Conservation (phyloP, 2,888 invertebrate species). For the Heliconius cydno region DNA sequence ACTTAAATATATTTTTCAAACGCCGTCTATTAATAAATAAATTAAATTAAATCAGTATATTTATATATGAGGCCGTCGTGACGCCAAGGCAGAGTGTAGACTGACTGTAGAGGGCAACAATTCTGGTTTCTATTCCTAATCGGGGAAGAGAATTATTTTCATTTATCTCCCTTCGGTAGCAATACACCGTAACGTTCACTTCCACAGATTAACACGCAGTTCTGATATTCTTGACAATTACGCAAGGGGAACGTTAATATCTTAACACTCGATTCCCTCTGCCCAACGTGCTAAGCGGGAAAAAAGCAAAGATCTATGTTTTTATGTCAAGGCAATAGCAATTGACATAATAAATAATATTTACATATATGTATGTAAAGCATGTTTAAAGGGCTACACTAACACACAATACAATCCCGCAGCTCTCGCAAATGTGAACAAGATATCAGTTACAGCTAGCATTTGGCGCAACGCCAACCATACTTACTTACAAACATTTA, state of each 20-base stretch:
- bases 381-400: neutral
- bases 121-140: too few relatives aligned
- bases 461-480: neutral
- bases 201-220: too few relatives aligned
- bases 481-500: neutral
- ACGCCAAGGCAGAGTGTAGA: too few relatives aligned
- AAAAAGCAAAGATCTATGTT: neutral
- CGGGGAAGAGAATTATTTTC: too few relatives aligned
- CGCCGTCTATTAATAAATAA: too few relatives aligned
- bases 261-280: neutral
- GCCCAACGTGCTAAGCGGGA: neutral
- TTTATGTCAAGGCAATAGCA: neutral
- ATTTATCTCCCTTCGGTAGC: too few relatives aligned
- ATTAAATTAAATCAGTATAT: too few relatives aligned
- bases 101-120: too few relatives aligned
- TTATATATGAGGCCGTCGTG: too few relatives aligned
- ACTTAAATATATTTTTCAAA: too few relatives aligned
- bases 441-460: neutral
- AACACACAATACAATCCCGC: neutral
- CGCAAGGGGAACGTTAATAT: neutral
- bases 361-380: neutral
- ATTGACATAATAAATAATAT: neutral
- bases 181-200: too few relatives aligned
- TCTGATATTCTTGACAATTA: too few relatives aligned
- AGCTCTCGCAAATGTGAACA: neutral